These are phyloP conservation scores for Polymixis lichenea DNA, from an alignment of 2,888 invertebrate species.

Conservation along the genomic window DNA sequence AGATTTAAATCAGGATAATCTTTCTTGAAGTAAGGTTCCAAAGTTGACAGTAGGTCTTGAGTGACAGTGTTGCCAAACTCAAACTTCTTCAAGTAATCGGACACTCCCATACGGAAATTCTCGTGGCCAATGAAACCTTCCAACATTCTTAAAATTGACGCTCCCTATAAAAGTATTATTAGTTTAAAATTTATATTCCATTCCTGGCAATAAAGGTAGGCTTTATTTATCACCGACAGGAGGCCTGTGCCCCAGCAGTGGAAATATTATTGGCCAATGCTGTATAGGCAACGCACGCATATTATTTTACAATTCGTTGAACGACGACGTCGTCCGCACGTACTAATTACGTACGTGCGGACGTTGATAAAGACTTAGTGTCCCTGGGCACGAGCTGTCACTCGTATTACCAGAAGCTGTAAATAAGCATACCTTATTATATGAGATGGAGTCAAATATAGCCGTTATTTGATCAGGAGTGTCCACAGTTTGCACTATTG, in stretches of 20 bases:
- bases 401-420: no score
- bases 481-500: slow-evolving; percentile 95
- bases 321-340: not conserved
- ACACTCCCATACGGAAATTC: slow-evolving; percentile 93
- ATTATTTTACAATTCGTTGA: not conserved
- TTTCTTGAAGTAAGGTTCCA: slow-evolving; percentile 90
- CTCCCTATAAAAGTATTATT: slow-evolving; percentile 90
- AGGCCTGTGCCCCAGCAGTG: not conserved
- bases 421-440: slow-evolving; percentile 93
- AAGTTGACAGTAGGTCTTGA: slow-evolving; percentile 93
- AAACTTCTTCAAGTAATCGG: slow-evolving; percentile 93
- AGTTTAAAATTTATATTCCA: not conserved
- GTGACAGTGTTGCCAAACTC: slow-evolving; percentile 95
- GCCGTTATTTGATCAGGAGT: slow-evolving; percentile 97
- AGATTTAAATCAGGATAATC: slow-evolving; percentile 88
- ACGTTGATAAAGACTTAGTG: not conserved
- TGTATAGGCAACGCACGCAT: not conserved
- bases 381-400: not conserved
- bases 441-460: slow-evolving; percentile 97
- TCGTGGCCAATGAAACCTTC: slow-evolving; percentile 94
- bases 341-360: not conserved
- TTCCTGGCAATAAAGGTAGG: not conserved
- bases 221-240: not conserved
- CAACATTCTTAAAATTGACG: slow-evolving; percentile 96
- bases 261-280: not conserved